These are phyloP conservation scores for Pogonomyrmex barbatus DNA, from an alignment of 1,140 invertebrate genomes.

Conservation along the genomic window DNA sequence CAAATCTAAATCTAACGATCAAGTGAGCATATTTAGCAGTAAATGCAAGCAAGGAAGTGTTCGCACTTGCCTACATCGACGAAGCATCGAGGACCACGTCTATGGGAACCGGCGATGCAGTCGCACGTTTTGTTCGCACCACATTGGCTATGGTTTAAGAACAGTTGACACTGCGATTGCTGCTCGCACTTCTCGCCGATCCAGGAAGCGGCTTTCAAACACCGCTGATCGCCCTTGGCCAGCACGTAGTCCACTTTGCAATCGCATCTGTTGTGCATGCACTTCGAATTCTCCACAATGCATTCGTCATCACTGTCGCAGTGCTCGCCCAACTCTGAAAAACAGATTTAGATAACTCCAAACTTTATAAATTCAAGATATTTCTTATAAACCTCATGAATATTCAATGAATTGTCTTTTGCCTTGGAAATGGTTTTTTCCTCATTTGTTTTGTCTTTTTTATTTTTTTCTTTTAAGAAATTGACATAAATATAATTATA, in stretches of 20 bases:
- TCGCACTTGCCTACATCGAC: constrained; percentile 76
- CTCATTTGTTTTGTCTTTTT: background rate
- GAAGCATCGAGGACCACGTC: constrained; percentile 74
- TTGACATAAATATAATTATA: background rate
- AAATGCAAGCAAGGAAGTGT: background rate
- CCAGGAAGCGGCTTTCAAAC: constrained; percentile 77
- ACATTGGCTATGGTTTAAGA: constrained; percentile 76
- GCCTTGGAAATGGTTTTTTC: background rate
- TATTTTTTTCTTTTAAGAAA: background rate
- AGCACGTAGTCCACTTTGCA: constrained; percentile 79
- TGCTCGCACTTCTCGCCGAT: constrained; percentile 81
- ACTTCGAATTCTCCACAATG: constrained; percentile 76
- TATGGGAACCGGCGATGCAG: constrained; percentile 77
- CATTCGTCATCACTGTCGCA: constrained; percentile 80
- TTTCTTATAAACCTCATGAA: background rate
- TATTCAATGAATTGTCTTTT: background rate
- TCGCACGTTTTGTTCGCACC: constrained; percentile 73
- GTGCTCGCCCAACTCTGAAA: constrained; percentile 74
- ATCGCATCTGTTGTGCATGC: constrained; percentile 72
- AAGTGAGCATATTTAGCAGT: background rate
- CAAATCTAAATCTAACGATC: background rate
- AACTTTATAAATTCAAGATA: background rate
- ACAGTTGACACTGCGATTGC: constrained; percentile 78
- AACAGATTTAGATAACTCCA: background rate
- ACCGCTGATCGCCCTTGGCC: constrained; percentile 74